Base-by-base conservation (phyloP, 2,797 vertebrate genomes). In the Euphonia xanthogaster region DNA sequence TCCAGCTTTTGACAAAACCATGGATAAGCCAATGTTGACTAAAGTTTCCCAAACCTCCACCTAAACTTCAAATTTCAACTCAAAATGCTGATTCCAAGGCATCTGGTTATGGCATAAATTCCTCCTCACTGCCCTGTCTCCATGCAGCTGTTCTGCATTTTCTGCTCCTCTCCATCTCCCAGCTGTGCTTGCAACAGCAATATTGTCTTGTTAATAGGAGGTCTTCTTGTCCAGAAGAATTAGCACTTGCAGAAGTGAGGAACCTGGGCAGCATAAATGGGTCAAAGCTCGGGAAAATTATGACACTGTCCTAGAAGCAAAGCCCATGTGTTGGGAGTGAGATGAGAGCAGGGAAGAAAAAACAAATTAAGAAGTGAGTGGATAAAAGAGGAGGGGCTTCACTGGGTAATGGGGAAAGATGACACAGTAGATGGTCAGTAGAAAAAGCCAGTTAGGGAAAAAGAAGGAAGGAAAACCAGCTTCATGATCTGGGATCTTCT, bases 281-380 rank as follows among this genome's bases (percentile, higher is more conserved):
- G 61, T 90, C 53, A 74, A 77, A 80, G 17, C 40, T 78, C 30
- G 44, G 57, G 45, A 74, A 93, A 88, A 67, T 37, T 57, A 24
- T 31, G n/a, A 57, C 22, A 44, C 8, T 0, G 0, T 19, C 20
- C 39, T 51, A n/a, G 35, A 51, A 4, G 1, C 14, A 68, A 45
- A 50, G 15, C 28, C 35, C 0, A 0, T 35, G 37, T 53, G 31
- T 0, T 0, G 4, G 31, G 31, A 22, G 54, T 62, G 16, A 70
- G 54, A 37, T 37, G 10, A n/a, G 42, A 74, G 22, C n/a, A 62
- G 12, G 12, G 27, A 55, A 10, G 6, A 27, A 55, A 53, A 3
- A 81, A 19, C 7, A 60, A 48, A 4, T 48, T 62, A 54, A 24
- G 35, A 80, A 63, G 4, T 30, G 23, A 61, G 4, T 37, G 21